Evolutionary conservation across 1,140 invertebrate genomes (phyloP), one percentile per base, ranked within the genome.

Genomic region (Acyrthosiphon pisum): DNA sequence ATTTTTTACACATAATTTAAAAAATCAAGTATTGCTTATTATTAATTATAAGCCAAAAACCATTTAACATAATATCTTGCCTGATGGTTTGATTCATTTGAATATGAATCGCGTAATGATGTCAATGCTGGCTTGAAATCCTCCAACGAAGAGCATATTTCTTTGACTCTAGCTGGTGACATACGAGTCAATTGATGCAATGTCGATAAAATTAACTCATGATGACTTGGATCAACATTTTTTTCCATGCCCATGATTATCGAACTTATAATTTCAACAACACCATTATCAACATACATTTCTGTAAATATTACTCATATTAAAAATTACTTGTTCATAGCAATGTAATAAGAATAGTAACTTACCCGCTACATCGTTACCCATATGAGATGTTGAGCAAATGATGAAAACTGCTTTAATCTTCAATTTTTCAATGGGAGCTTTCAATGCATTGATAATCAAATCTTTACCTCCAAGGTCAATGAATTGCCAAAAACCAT

Each of bases 341-440:
- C 46, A 48, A n/a, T 18, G 18, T 20, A 20, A 35, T 89, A 46
- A n/a, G 6, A 90, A 44, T 9, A 8, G 14, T 46, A 86, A 53
- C 22, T 53, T 53, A 93, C 91, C 91, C 6, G 50, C 81, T 84
- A 93, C 20, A 46, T 84, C 91, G 37, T 86, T 86, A 18, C 81
- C 91, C 91, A 93, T 44, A n/a, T 56, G 48, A 44, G 81, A 93
- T 41, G 91, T 93, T 22, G 81, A 86, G 30, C 41, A 93, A n/a
- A 93, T n/a, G 6, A 93, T 30, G 44, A 93, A 93, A 14, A n/a
- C 37, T 4, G 81, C 48, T 56, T 93, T 93, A 14, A 84, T 41
- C 46, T 56, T 53, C 48, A 93, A 86, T 53, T 86, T 93, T 44
- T 86, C 35, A 53, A 6, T 50, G 26, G 35, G 44, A 22, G 91